phyloP scores from a whole-genome alignment of 2,888 invertebrate species.

The Polietes domitor region DNA sequence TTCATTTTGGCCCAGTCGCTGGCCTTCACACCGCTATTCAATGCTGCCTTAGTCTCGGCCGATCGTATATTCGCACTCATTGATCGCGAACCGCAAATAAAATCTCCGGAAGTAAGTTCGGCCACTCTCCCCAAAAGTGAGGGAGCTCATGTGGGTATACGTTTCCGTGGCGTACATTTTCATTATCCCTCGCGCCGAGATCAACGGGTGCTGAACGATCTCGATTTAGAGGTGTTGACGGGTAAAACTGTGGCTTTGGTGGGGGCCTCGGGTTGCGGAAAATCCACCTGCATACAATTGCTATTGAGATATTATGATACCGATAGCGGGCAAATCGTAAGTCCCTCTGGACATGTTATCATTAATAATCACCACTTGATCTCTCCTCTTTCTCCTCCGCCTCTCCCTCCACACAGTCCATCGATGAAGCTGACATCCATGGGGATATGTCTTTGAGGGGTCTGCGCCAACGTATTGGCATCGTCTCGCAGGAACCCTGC shows the following conservation, averaged over 20 bases:
- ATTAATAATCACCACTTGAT: not conserved
- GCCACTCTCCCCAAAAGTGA: constrained; percentile 82
- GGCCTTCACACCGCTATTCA: constrained; percentile 89
- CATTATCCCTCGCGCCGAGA: constrained; percentile 91
- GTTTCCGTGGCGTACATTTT: constrained; percentile 87
- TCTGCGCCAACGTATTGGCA: constrained; percentile 88
- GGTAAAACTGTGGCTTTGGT: constrained; percentile 89
- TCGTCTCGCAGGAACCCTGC: constrained; percentile 93
- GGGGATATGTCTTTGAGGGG: constrained; percentile 85
- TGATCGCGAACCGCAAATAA: constrained; percentile 83
- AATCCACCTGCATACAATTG: constrained; percentile 90
- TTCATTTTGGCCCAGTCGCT: constrained; percentile 91
- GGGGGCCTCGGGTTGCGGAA: constrained; percentile 90
- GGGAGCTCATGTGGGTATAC: constrained; percentile 78
- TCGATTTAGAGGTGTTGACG: constrained; percentile 85
- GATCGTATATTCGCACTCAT: constrained; percentile 86
- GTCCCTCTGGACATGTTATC: no score
- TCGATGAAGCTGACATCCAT: constrained; percentile 83
- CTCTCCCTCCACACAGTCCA: no score
- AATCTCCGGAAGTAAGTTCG: constrained; percentile 81
- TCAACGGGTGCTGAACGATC: constrained; percentile 87
- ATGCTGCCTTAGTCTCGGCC: constrained; percentile 87
- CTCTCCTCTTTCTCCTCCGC: no score
- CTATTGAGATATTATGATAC: constrained; percentile 91
- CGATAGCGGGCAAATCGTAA: constrained; percentile 84